A percentile compares a stretch with the other conserved stretches of the same genome.
Conservation (phyloP, 2,888 invertebrate species). For the Nyleta sp. region DNA sequence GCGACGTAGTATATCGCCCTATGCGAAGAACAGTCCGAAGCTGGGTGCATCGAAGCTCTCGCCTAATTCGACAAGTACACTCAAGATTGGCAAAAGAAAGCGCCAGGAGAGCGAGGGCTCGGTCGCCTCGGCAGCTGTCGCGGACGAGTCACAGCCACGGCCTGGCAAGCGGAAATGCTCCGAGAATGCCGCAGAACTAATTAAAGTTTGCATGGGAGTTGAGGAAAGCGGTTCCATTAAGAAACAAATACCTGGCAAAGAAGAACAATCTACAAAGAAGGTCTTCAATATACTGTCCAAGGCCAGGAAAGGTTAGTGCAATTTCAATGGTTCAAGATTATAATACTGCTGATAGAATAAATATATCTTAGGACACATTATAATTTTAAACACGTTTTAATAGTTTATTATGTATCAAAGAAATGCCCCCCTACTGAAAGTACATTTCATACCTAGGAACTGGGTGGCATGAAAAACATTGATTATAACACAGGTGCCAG, state of each 20-base stretch:
- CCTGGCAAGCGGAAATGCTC: conserved; percentile 85
- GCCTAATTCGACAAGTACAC: conserved; percentile 74
- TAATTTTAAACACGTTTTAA: too few species aligned
- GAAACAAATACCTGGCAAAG: conserved; percentile 82
- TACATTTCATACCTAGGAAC: too few species aligned
- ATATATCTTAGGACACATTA: too few species aligned
- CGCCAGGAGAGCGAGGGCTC: conserved; percentile 92
- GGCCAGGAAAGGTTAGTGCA: conserved; percentile 80
- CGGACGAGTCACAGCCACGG: conserved; percentile 83
- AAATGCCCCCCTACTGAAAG: too few species aligned
- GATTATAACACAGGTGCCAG: too few species aligned
- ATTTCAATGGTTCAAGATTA: too few species aligned
- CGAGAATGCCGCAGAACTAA: conserved; percentile 85
- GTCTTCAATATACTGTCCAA: conserved; percentile 80
- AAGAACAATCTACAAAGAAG: conserved; percentile 80
- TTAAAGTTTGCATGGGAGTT: conserved; percentile 84
- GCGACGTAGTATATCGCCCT: conserved; percentile 81
- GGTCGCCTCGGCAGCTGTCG: conserved; percentile 84
- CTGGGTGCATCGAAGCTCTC: conserved; percentile 73
- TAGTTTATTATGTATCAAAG: too few species aligned
- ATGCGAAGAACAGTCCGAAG: conserved; percentile 82
- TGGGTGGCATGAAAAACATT: too few species aligned
- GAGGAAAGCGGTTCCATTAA: conserved; percentile 80
- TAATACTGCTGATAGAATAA: too few species aligned
- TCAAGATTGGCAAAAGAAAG: conserved; percentile 86